Evolutionary conservation across 2,797 vertebrate species (phyloP), one percentile per base, ranked within the genome.

Genomic region (Coregonus suidteri): DNA sequence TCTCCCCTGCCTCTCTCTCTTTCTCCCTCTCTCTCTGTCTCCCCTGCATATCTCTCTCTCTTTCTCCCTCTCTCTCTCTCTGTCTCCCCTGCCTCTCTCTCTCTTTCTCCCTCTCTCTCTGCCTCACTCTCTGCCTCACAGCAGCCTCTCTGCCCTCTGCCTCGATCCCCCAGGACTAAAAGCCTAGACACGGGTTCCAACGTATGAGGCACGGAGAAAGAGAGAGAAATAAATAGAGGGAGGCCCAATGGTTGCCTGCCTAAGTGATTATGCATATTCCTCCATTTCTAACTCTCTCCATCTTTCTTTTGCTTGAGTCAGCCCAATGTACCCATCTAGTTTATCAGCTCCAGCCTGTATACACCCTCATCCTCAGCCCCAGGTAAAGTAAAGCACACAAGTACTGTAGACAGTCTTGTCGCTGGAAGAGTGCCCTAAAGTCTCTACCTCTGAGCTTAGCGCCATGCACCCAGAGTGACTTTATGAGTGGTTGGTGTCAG

Each of bases 121-220:
- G 37, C 86, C 85, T 89, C 89, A 91, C 92, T 93, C 90, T 94
- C 91, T 92, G 90, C 91, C 91, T 94, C 90, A 84, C 87, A 88
- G 88, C 75, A 73, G 73, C 79, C 88, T 88, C 67, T 79, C 85
- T 93, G 91, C 93, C 37, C 81, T 86, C 86, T 80, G 85, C 82
- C 77, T 53, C 65, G 56, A 65, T 75, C 76, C 78, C 90, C 88
- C 82, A 86, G 88, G 90, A 91, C 89, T 92, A 86, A 89, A 93
- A 91, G 91, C 93, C 91, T 79, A 91, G 90, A 93, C 92, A 90
- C 86, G 77, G 91, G 89, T 90, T 92, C 90, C 89, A 71, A 79
- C 86, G 87, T 83, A 87, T 84, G 81, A 87, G 89, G 80, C 5
- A 79, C 73, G 69, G 53, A 68, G 54, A 62, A 64, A 71, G 34